A percentile compares a stretch with the other conserved stretches of the same genome.
Conservation (phyloP, 2,888 invertebrate species). For the Lathronympha strigana region DNA sequence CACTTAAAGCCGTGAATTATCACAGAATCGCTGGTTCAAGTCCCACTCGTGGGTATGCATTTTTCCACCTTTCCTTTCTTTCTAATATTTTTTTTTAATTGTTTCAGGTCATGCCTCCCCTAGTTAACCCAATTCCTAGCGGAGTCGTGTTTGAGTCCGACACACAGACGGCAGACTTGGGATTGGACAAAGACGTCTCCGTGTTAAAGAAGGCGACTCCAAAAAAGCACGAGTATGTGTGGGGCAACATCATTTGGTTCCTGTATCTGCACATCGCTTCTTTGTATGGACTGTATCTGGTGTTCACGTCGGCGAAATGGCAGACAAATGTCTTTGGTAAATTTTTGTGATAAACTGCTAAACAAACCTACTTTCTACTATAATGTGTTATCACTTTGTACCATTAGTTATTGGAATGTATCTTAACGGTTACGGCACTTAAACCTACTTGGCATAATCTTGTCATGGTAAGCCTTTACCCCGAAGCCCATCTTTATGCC, state of each 20-base stretch:
- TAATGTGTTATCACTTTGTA: not conserved
- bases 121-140: constrained; percentile 76
- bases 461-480: too few species aligned
- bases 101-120: constrained; percentile 81
- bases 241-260: constrained; percentile 89
- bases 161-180: constrained; percentile 86
- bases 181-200: constrained; percentile 83
- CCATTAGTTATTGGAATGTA: too few species aligned
- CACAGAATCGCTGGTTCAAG: too few species aligned
- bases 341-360: constrained; percentile 47
- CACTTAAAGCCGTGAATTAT: too few species aligned
- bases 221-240: constrained; percentile 85
- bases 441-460: too few species aligned
- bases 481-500: too few species aligned
- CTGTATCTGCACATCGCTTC: constrained; percentile 86
- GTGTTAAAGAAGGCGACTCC: constrained; percentile 80
- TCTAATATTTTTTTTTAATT: not conserved
- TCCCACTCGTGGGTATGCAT: too few species aligned
- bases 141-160: constrained; percentile 88
- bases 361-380: not conserved
- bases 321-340: constrained; percentile 87
- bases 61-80: too few species aligned
- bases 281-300: constrained; percentile 86
- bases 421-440: too few species aligned
- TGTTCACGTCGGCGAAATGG: constrained; percentile 87